Evolutionary conservation across 2,888 invertebrate genomes (phyloP), one percentile per base, ranked within the genome.

Genomic region (Meliscaeva auricollis): DNA sequence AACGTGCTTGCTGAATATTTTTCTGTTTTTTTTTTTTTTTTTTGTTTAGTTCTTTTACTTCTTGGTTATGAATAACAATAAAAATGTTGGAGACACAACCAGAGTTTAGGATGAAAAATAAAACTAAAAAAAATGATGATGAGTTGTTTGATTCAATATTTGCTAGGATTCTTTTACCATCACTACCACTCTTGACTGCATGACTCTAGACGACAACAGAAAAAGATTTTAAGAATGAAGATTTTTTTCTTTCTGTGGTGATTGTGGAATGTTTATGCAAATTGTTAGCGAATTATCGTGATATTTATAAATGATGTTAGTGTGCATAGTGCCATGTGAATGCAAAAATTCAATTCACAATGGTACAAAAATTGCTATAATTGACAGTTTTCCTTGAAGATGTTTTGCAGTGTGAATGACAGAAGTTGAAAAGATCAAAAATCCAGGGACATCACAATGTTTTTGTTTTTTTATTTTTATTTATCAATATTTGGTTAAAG

Each of bases 41-140:
- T 48, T 41, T 20, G 20, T 20, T 48, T 44, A 46, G 13, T 52
- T 54, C 75, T 76, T n/a, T n/a, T n/a, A n/a, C n/a, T n/a, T n/a
- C n/a, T 70, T 26, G 69, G 81, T 85, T 85, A 85, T 85, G 85
- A 85, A 85, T 85, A 85, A 81, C 85, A 85, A 85, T 85, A 80
- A 85, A 80, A 85, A 56, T 74, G 44, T 56, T 68, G 44, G 64
- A 54, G 52, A 56, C 62, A 75, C 46, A 9, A 20, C 22, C n/a
- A 58, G 35, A 32, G n/a, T n/a, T n/a, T n/a, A n/a, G n/a, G 66
- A 46, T 26, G 38, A 8, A 66, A 11, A 50, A 41, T 77, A 69
- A 74, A 48, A 66, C 69, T 54, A 75, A 73, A 62, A 83, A 68
- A 11, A 73, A 62, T 50, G 66, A 77, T 73, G 73, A 78, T 78